Base-by-base conservation (phyloP, 2,888 invertebrate genomes). In the Agrotis clavis region DNA sequence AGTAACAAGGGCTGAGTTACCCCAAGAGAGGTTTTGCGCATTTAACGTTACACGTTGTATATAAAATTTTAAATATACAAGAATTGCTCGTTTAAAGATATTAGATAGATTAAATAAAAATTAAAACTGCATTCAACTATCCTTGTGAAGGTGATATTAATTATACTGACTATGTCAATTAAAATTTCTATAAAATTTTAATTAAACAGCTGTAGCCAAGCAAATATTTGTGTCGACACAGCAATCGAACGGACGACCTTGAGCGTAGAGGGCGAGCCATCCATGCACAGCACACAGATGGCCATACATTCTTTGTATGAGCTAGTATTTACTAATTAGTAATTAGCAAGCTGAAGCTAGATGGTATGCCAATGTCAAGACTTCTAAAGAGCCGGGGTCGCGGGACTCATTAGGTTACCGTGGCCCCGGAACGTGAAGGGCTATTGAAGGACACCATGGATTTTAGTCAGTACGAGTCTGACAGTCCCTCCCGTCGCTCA, bases 121-220 rank as follows among this genome's bases (percentile, higher is more conserved):
- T 35, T 1, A 35, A 35, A 35, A 41, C 41, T 1, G 9, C 41
- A 41, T 41, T 41, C 9, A 41, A 41, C 4, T 19, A 56, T 21
- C 6, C 9, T 14, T n/a, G 35, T 48, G 41, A 16, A 48, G n/a
- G 25, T n/a, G 6, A 35, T 25, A 11, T 30, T 51, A 51, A 59
- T 59, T 30, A 53, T 16, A n/a, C 9, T 41, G 11, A 41, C 41
- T 41, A 53, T 5, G 16, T 16, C n/a, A 51, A 30, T 59, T 41
- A 14, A 41, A 41, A 71, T 45, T 18, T 13, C 14, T 50, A 2
- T 19, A 5, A 21, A 30, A 50, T 1, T 9, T 41, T 41, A 0
- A 0, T 41, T 11, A 11, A 51, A 71, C 71, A 72, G 74, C 63
- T 74, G 74, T 5, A 25, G 19, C 53, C 11, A 62, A 19, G 19